Evolutionary conservation across 2,797 vertebrate genomes (phyloP), one percentile per base, ranked within the genome.

Genomic region (Coendou prehensilis): DNA sequence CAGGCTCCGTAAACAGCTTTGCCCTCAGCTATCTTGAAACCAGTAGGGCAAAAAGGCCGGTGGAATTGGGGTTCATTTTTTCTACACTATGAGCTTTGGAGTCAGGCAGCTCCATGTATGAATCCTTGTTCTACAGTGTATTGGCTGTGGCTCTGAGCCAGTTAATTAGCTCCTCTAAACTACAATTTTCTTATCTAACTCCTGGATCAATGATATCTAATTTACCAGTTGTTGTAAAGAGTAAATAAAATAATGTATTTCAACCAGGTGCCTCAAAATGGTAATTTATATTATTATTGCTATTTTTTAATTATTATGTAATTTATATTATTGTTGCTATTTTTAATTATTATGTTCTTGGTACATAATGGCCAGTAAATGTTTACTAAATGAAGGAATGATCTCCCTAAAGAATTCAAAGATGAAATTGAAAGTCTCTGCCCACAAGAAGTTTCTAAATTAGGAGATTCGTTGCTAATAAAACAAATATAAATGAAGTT

Each of bases 401-500:
- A 64, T 88, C 61, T 83, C n/a, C 82, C 47, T 76, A 90, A 95
- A 78, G 10, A 94, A 63, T 76, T 87, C 63, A 81, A 26, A 89
- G 61, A 56, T 88, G 15, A 94, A 95, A 87, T 79, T 84, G 10
- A 47, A 87, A 81, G 15, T 91, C 30, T 93, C 30, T 91, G n/a
- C 26, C 61, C 82, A 90, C 6, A 57, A n/a, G 54, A 73, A 15
- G 67, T 75, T 94, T 94, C 45, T 47, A 73, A 79, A 54, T 26
- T 56, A 50, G 23, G 50, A 95, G 71, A 84, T 85, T 92, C 30
- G 73, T 61, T 87, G 10, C 73, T 45, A 88, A 92, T 90, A 90
- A 96, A 93, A 61, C 82, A 75, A 95, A 82, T 61, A 82, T 50
- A 96, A 76, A 67, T 54, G 9, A 94, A 95, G 67, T 30, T 50